phyloP scores from a whole-genome alignment of 2,888 invertebrate genomes.

The Pachymerium ferrugineum region DNA sequence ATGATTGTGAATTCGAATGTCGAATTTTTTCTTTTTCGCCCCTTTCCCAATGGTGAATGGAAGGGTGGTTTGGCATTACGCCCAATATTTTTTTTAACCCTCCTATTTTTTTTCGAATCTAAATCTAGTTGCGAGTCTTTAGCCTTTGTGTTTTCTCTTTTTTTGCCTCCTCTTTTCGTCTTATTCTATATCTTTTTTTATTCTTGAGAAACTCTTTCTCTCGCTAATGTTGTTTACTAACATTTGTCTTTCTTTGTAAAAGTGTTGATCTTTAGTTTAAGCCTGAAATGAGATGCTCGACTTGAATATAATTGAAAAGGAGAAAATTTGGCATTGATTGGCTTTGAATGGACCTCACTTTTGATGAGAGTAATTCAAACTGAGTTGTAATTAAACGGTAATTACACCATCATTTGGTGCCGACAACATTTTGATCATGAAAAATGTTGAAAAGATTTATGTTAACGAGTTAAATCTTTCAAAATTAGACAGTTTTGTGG shows the following conservation, averaged over 20 bases:
- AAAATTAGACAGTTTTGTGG: too few species aligned
- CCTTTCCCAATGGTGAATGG: too few species aligned
- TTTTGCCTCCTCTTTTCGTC: neutral
- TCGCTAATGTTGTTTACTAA: neutral
- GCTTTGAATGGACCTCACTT: neutral
- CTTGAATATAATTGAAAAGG: neutral
- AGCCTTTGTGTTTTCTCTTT: neutral
- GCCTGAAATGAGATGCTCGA: neutral
- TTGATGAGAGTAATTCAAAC: too few species aligned
- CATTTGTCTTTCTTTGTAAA: neutral
- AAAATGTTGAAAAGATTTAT: neutral
- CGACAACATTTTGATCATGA: too few species aligned
- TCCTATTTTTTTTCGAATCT: neutral
- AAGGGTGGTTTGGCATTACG: neutral
- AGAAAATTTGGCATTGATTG: neutral
- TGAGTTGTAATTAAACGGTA: neutral
- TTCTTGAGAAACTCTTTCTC: too few species aligned
- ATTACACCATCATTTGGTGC: too few species aligned
- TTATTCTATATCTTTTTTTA: too few species aligned
- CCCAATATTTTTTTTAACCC: neutral
- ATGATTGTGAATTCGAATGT: neutral
- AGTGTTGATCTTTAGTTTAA: neutral
- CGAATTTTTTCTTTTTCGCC: neutral
- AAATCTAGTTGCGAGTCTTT: constrained; percentile 1
- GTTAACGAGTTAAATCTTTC: neutral